Conservation (phyloP, 2,113 vertebrate species). For the Raja brachyura region DNA sequence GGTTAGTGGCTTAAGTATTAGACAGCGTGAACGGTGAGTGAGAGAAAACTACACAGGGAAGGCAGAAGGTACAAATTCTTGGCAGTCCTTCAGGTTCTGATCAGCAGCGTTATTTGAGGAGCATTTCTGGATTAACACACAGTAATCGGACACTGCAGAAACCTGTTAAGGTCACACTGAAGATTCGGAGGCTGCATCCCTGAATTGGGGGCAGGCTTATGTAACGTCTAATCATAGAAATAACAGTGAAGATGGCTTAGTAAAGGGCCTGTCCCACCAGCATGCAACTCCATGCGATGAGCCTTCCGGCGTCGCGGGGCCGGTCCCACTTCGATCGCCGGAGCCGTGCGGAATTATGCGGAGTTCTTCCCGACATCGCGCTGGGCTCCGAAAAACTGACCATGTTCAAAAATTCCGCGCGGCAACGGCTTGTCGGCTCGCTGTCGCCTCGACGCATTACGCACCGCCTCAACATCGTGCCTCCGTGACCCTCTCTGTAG, state of each 20-base stretch:
- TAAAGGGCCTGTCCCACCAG: too few relatives aligned
- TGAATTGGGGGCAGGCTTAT: conserved; percentile 45
- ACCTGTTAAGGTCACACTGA: conserved; percentile 43
- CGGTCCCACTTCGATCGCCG: too few relatives aligned
- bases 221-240: conserved; percentile 39
- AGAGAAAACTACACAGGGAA: conserved; percentile 32
- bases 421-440: too few relatives aligned
- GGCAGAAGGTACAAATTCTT: conserved; percentile 40
- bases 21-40: conserved; percentile 41
- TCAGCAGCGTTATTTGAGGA: conserved; percentile 41
- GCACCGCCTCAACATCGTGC: too few relatives aligned
- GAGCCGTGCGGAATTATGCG: too few relatives aligned
- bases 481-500: too few relatives aligned
- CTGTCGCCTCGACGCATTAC: too few relatives aligned
- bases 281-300: too few relatives aligned
- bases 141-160: conserved; percentile 43
- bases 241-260: neutral
- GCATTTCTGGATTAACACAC: conserved; percentile 42
- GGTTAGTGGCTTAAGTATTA: conserved; percentile 42
- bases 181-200: conserved; percentile 37
- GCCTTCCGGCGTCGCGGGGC: too few relatives aligned
- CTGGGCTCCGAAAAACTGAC: too few relatives aligned
- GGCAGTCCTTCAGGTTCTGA: conserved; percentile 39
- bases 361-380: too few relatives aligned
- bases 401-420: too few relatives aligned